Evolutionary conservation across 2,888 invertebrate genomes (phyloP).

Genomic region (Pyrocoelia pectoralis): DNA sequence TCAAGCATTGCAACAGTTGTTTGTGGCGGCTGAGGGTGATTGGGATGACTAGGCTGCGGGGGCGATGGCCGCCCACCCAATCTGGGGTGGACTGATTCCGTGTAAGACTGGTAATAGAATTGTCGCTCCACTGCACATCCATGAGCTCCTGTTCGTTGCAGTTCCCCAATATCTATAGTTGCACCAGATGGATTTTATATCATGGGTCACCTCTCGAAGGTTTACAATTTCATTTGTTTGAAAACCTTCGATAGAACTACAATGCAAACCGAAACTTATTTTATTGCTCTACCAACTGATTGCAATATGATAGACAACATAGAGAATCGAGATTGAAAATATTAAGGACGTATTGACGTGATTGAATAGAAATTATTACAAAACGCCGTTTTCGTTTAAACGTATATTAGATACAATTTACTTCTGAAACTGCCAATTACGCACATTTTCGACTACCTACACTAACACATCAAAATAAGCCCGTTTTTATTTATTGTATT

Average conservation of each 20-base stretch:
- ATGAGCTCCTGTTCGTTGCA: constrained; percentile 39
- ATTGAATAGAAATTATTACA: too few species aligned
- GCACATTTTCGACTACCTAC: too few species aligned
- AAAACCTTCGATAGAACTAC: constrained; percentile 21
- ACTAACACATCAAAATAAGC: too few species aligned
- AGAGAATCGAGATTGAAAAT: constrained; percentile 8
- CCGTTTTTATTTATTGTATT: neutral
- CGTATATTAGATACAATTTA: too few species aligned
- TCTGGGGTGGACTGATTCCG: constrained; percentile 40
- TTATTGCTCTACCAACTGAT: constrained; percentile 3
- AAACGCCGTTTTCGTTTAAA: too few species aligned
- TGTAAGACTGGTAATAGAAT: constrained; percentile 47
- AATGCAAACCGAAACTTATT: constrained; percentile 26
- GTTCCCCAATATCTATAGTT: constrained; percentile 37
- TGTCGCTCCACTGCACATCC: constrained; percentile 44
- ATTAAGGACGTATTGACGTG: too few species aligned
- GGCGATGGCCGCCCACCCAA: constrained; percentile 36
- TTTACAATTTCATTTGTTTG: constrained; percentile 25
- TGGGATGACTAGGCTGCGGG: constrained; percentile 24
- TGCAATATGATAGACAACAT: constrained; percentile 15
- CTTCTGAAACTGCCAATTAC: too few species aligned
- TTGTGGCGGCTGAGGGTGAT: constrained; percentile 32
- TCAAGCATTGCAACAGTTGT: constrained; percentile 42
- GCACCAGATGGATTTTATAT: constrained; percentile 40
- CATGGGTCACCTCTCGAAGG: constrained; percentile 33